phyloP scores from a whole-genome alignment of 1,140 invertebrate species.

The Drosophila chauvacae region DNA sequence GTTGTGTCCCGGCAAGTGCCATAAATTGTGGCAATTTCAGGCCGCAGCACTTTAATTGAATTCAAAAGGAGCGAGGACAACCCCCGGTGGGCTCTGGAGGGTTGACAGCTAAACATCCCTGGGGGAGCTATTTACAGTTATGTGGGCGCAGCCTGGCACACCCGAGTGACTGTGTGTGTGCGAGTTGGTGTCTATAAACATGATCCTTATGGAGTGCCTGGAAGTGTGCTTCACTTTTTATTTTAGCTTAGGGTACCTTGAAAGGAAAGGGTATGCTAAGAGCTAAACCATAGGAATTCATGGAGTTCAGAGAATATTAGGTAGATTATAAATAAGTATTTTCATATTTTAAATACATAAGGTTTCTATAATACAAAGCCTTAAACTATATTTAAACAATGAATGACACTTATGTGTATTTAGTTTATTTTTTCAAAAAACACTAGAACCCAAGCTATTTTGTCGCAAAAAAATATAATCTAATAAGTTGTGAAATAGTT shows the following conservation, averaged over 20 bases:
- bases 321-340: neutral
- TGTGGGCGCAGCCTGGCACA: conserved; percentile 27
- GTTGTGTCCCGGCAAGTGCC: conserved; percentile 65
- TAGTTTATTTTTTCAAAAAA: neutral
- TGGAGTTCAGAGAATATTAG: neutral
- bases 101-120: conserved; percentile 83
- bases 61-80: conserved; percentile 69
- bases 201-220: conserved; percentile 75
- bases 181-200: conserved; percentile 72
- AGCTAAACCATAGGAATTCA: too few species aligned
- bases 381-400: neutral
- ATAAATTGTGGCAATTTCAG: conserved; percentile 82
- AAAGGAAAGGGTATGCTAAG: neutral
- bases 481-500: too few species aligned
- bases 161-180: conserved; percentile 7
- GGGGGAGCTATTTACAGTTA: conserved; percentile 80
- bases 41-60: conserved; percentile 82
- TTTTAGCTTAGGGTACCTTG: neutral
- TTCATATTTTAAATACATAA: neutral
- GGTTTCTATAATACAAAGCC: too few species aligned
- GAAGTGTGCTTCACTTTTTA: conserved; percentile 65
- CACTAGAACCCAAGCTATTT: neutral
- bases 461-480: neutral
- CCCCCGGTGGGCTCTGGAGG: conserved; percentile 49
- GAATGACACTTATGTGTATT: too few species aligned